Conservation (phyloP, 2,797 vertebrate genomes). For the Channa striata region DNA sequence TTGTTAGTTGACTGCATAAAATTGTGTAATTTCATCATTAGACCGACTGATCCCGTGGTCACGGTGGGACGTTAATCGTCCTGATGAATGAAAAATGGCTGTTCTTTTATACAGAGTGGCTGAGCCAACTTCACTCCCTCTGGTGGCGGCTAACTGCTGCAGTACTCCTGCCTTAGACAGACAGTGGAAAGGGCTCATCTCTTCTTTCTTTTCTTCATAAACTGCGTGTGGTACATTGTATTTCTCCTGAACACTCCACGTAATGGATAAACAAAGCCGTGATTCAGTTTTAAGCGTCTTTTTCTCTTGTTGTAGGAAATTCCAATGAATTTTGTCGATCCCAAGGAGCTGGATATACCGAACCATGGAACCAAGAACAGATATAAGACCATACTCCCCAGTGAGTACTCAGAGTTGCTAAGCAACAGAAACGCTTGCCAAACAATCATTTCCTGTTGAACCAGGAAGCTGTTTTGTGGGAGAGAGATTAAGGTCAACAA, state of each 20-base stretch:
- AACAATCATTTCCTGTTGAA: constrained; percentile 46
- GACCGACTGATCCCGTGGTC: no score
- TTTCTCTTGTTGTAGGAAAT: constrained; percentile 89
- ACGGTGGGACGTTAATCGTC: no score
- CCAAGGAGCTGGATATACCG: constrained; percentile 93
- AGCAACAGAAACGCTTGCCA: constrained; percentile 6
- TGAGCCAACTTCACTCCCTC: no score
- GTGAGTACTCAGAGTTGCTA: constrained; percentile 86
- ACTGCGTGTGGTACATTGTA: not conserved
- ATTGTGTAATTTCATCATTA: no score
- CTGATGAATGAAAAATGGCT: no score
- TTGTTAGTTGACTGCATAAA: no score
- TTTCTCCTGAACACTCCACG: not conserved
- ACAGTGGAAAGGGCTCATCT: no score
- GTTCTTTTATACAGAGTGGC: no score
- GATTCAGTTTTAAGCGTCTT: not conserved
- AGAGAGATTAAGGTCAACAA: constrained; percentile 39
- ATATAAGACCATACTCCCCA: constrained; percentile 98
- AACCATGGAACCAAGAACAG: constrained; percentile 97
- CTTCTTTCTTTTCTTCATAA: no score
- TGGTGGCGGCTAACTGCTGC: no score
- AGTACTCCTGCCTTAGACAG: no score
- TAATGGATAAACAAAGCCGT: not conserved
- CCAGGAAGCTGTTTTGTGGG: constrained; percentile 63
- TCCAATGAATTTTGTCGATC: constrained; percentile 98